Conservation (phyloP, 2,888 invertebrate genomes). For the Pantelozetes paolii region DNA sequence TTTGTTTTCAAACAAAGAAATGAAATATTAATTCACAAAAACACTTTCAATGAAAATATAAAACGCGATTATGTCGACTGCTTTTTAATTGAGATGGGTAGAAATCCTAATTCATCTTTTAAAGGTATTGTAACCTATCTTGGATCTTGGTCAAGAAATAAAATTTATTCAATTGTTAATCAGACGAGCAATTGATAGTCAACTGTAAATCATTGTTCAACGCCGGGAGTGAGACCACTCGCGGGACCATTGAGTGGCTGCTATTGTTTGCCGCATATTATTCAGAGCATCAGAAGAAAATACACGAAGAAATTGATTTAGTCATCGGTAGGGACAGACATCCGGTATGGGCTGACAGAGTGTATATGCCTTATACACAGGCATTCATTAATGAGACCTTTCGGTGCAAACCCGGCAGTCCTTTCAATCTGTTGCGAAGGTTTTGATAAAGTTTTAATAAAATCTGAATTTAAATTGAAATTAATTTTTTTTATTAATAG, state of each 20-base stretch:
- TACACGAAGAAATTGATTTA: constrained; percentile 62
- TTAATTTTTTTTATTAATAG: constrained; percentile 50
- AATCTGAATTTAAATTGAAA: background rate
- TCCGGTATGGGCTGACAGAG: constrained; percentile 60
- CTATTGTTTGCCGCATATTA: constrained; percentile 61
- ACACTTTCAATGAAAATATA: constrained; percentile 44
- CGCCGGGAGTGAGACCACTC: constrained; percentile 46
- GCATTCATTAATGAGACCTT: constrained; percentile 71
- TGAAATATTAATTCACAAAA: constrained; percentile 42
- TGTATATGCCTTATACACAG: constrained; percentile 73
- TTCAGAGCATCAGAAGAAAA: constrained; percentile 58
- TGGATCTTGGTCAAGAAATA: no score
- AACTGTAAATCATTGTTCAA: constrained; percentile 47
- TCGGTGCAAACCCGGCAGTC: constrained; percentile 61
- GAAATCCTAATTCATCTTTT: background rate
- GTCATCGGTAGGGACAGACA: constrained; percentile 59
- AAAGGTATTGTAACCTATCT: constrained; percentile 1
- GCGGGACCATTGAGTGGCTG: constrained; percentile 49
- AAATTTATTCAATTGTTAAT: background rate
- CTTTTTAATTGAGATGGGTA: constrained; percentile 16
- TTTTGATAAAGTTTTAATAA: constrained; percentile 36
- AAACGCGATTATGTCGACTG: background rate
- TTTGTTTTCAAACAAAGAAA: constrained; percentile 35
- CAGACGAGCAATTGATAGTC: constrained; percentile 44
- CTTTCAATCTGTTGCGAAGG: constrained; percentile 46